A percentile compares a stretch with the other conserved stretches of the same genome.
phyloP scores from a whole-genome alignment of 2,797 vertebrate species.

The Tapera naevia region DNA sequence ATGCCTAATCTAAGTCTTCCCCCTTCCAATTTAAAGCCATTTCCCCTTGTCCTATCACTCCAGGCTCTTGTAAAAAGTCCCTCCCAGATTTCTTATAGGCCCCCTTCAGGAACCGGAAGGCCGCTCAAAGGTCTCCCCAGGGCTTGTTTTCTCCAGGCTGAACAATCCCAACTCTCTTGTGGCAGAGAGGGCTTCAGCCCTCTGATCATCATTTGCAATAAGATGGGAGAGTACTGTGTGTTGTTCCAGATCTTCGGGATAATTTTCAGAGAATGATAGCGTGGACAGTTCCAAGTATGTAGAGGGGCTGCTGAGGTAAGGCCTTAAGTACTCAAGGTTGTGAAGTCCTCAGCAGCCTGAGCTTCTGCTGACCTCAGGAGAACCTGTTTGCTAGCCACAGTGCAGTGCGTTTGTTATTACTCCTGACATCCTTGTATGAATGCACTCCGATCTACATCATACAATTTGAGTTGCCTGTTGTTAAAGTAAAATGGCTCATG shows the following conservation, averaged over 20 bases:
- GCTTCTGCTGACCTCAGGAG: neutral
- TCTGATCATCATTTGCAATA: neutral
- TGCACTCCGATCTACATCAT: rapidly evolving
- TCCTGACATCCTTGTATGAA: rapidly evolving
- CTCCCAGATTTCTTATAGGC: too few relatives aligned
- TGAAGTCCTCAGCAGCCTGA: neutral
- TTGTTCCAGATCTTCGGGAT: neutral
- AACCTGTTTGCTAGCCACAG: rapidly evolving
- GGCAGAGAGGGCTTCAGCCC: too few relatives aligned
- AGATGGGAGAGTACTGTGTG: neutral
- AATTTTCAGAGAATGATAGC: neutral
- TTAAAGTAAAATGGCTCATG: conserved; percentile 6
- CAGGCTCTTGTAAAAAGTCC: too few relatives aligned
- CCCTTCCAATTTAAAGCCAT: too few relatives aligned
- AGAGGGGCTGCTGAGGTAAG: neutral
- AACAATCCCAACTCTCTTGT: too few relatives aligned
- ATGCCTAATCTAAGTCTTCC: too few relatives aligned
- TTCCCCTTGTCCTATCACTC: too few relatives aligned
- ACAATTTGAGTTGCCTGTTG: conserved; percentile 14
- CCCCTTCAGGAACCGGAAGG: too few relatives aligned
- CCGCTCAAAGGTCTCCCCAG: too few relatives aligned
- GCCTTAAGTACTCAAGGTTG: neutral
- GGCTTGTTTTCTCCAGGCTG: too few relatives aligned
- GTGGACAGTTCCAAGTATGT: neutral
- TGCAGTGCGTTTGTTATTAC: neutral